phyloP scores from a whole-genome alignment of 2,888 invertebrate species.

The Aphrophora alni region DNA sequence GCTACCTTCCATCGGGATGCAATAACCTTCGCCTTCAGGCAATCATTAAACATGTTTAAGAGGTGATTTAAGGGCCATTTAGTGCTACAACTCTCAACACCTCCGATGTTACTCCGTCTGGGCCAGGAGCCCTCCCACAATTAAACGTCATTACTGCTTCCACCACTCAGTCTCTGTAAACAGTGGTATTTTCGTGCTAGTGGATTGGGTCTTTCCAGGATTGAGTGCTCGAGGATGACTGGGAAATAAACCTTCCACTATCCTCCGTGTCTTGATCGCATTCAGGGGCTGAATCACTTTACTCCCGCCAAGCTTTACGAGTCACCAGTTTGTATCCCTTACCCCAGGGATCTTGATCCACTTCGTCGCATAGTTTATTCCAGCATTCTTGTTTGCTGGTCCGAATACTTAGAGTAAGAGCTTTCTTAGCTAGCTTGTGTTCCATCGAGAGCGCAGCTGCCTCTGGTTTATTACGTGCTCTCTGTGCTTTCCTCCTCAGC shows the following conservation, averaged over 20 bases:
- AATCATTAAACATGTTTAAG: no score
- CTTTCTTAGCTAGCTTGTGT: no score
- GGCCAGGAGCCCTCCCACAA: not conserved
- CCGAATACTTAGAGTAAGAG: slow-evolving; percentile 2
- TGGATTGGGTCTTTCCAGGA: no score
- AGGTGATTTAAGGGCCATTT: not conserved
- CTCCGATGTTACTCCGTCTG: not conserved
- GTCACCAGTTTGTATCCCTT: slow-evolving; percentile 19
- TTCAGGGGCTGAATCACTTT: not conserved
- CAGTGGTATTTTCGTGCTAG: slow-evolving; percentile 9
- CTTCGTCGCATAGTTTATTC: slow-evolving; percentile 43
- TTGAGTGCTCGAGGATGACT: not conserved
- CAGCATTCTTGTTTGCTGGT: slow-evolving; percentile 44
- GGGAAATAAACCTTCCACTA: slow-evolving; percentile 28
- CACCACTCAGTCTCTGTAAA: slow-evolving; percentile 12
- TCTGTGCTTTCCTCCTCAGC: no score
- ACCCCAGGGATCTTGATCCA: slow-evolving; percentile 39
- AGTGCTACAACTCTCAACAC: not conserved
- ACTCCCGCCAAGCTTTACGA: slow-evolving; percentile 26
- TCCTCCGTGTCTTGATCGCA: not conserved
- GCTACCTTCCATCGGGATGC: not conserved
- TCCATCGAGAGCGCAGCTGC: no score
- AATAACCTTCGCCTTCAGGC: not conserved
- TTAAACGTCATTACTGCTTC: slow-evolving; percentile 2
- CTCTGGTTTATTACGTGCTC: no score